Evolutionary conservation across 2,797 vertebrate genomes (phyloP), one percentile per base, ranked within the genome.

Genomic region (Allobates femoralis): DNA sequence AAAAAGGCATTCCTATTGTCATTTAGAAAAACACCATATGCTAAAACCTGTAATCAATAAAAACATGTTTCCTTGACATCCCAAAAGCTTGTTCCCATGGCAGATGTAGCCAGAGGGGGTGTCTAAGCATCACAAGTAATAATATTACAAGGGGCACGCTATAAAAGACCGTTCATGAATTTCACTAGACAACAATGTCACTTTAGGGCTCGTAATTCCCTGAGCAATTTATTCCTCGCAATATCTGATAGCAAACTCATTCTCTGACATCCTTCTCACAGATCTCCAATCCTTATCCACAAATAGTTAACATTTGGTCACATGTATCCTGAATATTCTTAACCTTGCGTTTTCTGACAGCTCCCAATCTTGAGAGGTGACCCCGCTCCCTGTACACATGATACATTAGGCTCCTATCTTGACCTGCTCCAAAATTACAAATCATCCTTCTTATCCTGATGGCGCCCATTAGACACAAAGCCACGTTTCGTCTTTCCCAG

Each of bases 131-230:
- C 78, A 58, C 71, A 53, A 79, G 83, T 37, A 85, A 88, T 88
- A 85, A 81, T 88, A 78, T 76, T 88, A 76, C 86, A 81, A 76
- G 87, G 83, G 83, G 77, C 83, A 67, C 30, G 30, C 83, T 85
- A 85, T 84, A 73, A 88, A 81, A 88, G 86, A 50, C 82, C 69
- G 34, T 69, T 81, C 78, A 88, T 85, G 87, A 85, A 88, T 88
- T 88, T 88, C 83, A 71, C 87, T 34, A 76, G 87, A 88, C 87
- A 85, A 85, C 83, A 81, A 81, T 88, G 87, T 88, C 87, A 88
- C 87, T 85, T 88, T 85, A 83, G 87, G 87, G 87, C 87, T 81
- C 11, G 46, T 64, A 67, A 88, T 81, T 88, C 87, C 83, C 87
- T 81, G 51, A 88, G 83, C 87, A 85, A 88, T 88, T 88, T 88